Evolutionary conservation across 23 tunicate genomes (phyloP).

Genomic region (Ascidia mentula): DNA sequence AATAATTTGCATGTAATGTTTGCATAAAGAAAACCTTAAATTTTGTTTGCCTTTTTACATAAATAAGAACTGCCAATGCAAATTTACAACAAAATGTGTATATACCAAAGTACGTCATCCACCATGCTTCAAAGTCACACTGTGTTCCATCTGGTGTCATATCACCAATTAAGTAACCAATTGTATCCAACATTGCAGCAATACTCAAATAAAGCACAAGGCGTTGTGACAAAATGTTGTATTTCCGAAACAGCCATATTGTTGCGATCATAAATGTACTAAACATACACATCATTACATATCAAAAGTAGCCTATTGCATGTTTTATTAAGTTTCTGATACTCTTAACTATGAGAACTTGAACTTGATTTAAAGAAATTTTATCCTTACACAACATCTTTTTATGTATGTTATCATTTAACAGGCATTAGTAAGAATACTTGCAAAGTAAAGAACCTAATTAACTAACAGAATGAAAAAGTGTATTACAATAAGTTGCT

Average conservation of each 20-base stretch:
- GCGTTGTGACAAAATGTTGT: constrained; percentile 65
- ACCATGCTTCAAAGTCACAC: constrained; percentile 97
- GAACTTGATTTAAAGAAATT: neutral
- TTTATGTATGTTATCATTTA: too few relatives aligned
- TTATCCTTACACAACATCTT: too few relatives aligned
- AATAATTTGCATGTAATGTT: neutral
- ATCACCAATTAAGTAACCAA: constrained; percentile 86
- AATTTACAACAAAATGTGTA: too few relatives aligned
- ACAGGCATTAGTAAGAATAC: too few relatives aligned
- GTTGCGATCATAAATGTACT: constrained; percentile 65
- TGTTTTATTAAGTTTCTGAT: too few relatives aligned
- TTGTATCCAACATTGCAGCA: constrained; percentile 90
- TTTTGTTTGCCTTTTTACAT: neutral
- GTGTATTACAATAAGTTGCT: too few relatives aligned
- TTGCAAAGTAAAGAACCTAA: too few relatives aligned
- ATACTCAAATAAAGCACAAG: constrained; percentile 79
- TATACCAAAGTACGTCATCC: constrained; percentile 85
- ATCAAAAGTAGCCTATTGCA: too few relatives aligned
- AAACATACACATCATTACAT: neutral
- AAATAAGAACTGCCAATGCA: too few relatives aligned
- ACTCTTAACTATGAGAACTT: neutral
- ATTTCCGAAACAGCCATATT: constrained; percentile 64
- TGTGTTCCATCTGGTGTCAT: constrained; percentile 71
- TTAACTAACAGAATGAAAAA: too few relatives aligned
- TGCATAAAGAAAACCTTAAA: too few relatives aligned